phyloP scores from a whole-genome alignment of 2,888 invertebrate species.

The Diloba caeruleocephala region DNA sequence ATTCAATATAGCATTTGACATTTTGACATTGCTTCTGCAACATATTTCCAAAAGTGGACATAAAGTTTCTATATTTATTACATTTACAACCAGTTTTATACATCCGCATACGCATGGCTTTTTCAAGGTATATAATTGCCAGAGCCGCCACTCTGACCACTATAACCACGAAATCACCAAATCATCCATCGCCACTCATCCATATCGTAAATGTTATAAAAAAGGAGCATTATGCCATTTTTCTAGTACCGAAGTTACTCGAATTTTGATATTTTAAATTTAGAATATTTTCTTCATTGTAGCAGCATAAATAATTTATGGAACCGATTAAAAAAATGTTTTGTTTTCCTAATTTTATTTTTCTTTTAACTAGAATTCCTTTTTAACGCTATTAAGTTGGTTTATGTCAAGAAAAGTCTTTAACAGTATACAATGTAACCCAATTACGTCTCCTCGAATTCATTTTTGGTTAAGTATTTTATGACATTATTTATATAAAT shows the following conservation, averaged over 20 bases:
- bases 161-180: conserved; percentile 60
- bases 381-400: too few relatives aligned
- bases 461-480: not conserved
- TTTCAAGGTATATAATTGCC: conserved; percentile 62
- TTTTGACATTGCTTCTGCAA: not conserved
- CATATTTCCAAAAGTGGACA: conserved; percentile 11
- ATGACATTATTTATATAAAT: not conserved
- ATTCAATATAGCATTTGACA: too few relatives aligned
- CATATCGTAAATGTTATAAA: conserved; percentile 51
- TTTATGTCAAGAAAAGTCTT: too few relatives aligned
- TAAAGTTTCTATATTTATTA: conserved; percentile 45
- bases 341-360: too few relatives aligned
- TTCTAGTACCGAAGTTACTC: not conserved
- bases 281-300: too few relatives aligned
- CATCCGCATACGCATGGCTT: conserved; percentile 42
- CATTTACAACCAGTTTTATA: conserved; percentile 47
- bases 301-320: too few relatives aligned
- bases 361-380: too few relatives aligned
- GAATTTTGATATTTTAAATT: too few relatives aligned
- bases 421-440: too few relatives aligned
- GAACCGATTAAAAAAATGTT: too few relatives aligned
- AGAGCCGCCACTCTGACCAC: conserved; percentile 82
- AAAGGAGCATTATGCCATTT: conserved; percentile 19
- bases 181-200: conserved; percentile 56
- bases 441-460: not conserved